Conservation (phyloP, 2,888 invertebrate genomes). For the Agrilus cyanescens region DNA sequence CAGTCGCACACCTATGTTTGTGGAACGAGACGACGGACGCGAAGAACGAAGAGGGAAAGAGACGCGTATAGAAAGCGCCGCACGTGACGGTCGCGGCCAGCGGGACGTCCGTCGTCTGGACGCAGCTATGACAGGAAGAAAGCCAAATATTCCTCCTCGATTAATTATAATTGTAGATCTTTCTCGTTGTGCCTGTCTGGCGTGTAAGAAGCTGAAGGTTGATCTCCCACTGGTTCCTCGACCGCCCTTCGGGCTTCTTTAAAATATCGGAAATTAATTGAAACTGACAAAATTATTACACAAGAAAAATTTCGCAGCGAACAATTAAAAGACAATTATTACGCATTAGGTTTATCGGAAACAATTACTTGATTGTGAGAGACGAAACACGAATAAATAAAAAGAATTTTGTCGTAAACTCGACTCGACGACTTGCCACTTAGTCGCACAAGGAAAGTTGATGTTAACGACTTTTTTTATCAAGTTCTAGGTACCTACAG, state of each 20-base stretch:
- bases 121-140: conserved; percentile 7
- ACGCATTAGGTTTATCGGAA: too few species aligned
- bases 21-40: not conserved
- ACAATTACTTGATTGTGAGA: too few species aligned
- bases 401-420: too few species aligned
- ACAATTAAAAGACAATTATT: too few species aligned
- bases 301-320: too few species aligned
- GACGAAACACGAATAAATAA: too few species aligned
- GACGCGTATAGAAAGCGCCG: conserved; percentile 12
- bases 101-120: conserved; percentile 13
- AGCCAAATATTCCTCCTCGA: conserved; percentile 17
- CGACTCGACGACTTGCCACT: too few species aligned
- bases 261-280: conserved; percentile 21
- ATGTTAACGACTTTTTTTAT: too few species aligned
- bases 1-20: conserved; percentile 1
- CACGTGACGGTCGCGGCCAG: conserved; percentile 16
- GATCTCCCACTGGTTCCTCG: conserved; percentile 16
- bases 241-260: conserved; percentile 11
- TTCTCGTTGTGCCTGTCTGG: conserved; percentile 12
- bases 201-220: conserved; percentile 15
- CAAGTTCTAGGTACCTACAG: too few species aligned
- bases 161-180: conserved; percentile 15
- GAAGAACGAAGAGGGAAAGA: conserved; percentile 6
- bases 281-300: conserved; percentile 10
- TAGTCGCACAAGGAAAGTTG: too few species aligned